Conservation (phyloP, 1,140 invertebrate genomes). For the Aphaenogaster floridana region DNA sequence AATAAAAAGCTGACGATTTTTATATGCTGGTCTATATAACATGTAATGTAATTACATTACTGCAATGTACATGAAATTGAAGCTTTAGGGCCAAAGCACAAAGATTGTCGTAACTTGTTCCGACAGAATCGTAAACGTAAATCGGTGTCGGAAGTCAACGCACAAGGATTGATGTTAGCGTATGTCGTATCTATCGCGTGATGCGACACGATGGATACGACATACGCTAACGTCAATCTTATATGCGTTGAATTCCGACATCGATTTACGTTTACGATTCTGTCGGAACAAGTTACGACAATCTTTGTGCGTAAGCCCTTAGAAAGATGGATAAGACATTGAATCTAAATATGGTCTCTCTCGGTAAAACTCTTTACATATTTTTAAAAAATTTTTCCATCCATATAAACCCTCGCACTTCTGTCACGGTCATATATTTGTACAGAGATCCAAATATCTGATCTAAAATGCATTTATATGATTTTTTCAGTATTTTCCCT, state of each 20-base stretch:
- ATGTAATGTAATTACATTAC: neutral
- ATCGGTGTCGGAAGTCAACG: too few relatives aligned
- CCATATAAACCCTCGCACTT: neutral
- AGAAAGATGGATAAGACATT: constrained; percentile 8
- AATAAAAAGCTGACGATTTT: neutral
- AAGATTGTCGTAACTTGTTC: too few relatives aligned
- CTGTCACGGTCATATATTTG: constrained; percentile 1
- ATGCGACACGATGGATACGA: too few relatives aligned
- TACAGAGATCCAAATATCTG: neutral
- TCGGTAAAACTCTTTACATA: neutral
- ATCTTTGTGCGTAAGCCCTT: too few relatives aligned
- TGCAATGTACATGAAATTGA: neutral
- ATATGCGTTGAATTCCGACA: too few relatives aligned
- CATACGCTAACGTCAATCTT: too few relatives aligned
- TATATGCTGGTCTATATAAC: neutral
- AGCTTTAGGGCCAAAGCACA: neutral
- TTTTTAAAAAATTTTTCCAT: neutral
- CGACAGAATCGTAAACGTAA: too few relatives aligned
- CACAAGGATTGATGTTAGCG: too few relatives aligned
- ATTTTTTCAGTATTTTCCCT: constrained; percentile 10
- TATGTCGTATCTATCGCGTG: too few relatives aligned
- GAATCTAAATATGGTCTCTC: neutral
- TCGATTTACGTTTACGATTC: too few relatives aligned
- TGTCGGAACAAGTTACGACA: too few relatives aligned
- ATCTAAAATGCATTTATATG: neutral